Base-by-base conservation (phyloP, 2,113 vertebrate species). In the Bos javanicus region DNA sequence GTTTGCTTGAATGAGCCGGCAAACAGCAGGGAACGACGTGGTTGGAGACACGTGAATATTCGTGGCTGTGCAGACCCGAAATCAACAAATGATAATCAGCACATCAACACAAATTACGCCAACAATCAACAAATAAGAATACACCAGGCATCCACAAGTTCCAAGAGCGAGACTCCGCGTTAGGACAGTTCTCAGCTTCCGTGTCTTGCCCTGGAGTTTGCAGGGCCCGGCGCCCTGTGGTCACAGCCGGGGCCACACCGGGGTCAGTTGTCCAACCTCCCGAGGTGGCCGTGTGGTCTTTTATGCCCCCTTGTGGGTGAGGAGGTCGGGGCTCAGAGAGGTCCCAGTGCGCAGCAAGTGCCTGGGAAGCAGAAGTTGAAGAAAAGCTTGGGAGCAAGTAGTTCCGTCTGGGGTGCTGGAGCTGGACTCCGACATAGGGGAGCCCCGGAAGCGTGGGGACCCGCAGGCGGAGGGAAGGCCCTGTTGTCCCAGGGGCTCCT, bases 121-220 rank as follows among this genome's bases (percentile, higher is more conserved):
- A 48, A 57, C n/a, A 26, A n/a, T n/a, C 91, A 43, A 56, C 52
- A 67, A 39, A 78, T 81, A 12, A 33, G 25, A 67, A 30, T 28
- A 43, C 48, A 28, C 33, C 25, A 2, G 76, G 92, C 52, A 78
- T 12, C 19, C 14, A 1, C 50, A 2, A 7, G 52, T 7, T 39
- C 15, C 16, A 10, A 2, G 46, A 84, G 30, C 0, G 9, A 0
- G 2, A 3, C 2, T n/a, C 50, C 0, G 56, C 14, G 0, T 2
- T 5, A 1, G 0, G 46, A 15, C 15, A 0, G 14, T 7, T 7
- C 52, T 33, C 87, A 2, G 36, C 60, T 54, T 14, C 1, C 0
- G 0, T 2, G 13, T 25, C 59, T 28, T 15, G 33, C n/a, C 71
- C 19, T 2, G 0, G 33, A 0, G 48, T 2, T 2, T 0, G 33